Conservation (phyloP, 1,140 invertebrate species). For the Diorhabda carinulata region DNA sequence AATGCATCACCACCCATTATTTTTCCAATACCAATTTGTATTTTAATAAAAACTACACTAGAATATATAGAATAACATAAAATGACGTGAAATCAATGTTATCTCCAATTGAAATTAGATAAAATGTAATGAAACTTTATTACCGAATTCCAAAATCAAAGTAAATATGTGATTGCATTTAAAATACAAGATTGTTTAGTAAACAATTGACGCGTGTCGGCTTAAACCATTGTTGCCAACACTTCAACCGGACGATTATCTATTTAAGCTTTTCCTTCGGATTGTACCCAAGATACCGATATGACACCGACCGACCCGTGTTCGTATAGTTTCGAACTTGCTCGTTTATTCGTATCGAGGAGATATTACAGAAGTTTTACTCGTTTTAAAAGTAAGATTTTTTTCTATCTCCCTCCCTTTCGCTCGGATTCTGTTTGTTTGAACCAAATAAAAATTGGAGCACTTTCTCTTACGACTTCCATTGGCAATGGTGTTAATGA, state of each 20-base stretch:
- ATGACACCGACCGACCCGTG: not conserved
- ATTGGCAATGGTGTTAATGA: not conserved
- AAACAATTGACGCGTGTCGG: constrained; percentile 11
- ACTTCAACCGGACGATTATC: not conserved
- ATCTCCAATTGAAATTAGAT: not conserved
- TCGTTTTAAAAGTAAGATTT: too few species aligned
- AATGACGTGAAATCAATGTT: not conserved
- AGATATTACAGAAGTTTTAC: too few species aligned
- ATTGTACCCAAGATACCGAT: constrained; percentile 5
- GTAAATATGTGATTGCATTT: constrained; percentile 5
- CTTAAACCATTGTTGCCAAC: not conserved
- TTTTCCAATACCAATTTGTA: too few species aligned
- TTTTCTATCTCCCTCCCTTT: not conserved
- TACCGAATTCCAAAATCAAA: not conserved
- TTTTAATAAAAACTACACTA: too few species aligned
- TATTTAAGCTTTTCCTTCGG: constrained; percentile 7
- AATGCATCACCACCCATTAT: too few species aligned
- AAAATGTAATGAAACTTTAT: not conserved
- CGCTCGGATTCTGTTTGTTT: not conserved
- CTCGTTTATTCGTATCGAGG: not conserved
- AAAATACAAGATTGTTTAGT: constrained; percentile 11
- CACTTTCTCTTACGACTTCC: constrained; percentile 3
- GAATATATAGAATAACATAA: not conserved
- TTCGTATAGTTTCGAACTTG: not conserved
- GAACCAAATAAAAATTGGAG: constrained; percentile 2